Evolutionary conservation across 2,113 vertebrate genomes (phyloP), one percentile per base, ranked within the genome.

Genomic region (Indicator indicator): DNA sequence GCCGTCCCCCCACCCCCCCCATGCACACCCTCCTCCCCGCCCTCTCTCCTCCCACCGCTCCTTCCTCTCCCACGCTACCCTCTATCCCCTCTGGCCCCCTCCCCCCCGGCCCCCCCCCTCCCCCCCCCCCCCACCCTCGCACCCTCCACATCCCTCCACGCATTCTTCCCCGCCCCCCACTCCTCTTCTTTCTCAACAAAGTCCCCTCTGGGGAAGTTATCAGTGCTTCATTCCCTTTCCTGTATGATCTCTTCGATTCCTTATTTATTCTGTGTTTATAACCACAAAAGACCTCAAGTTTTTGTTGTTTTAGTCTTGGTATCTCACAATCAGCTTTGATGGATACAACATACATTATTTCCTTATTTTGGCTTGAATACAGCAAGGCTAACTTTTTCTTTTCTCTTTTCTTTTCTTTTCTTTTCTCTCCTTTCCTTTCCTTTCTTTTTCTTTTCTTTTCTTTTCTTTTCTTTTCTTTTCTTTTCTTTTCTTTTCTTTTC

Each of bases 271-370:
- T 12, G 16, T 54, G 4, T 33, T 28, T 74, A 38, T 21, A 80
- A 20, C 4, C 15, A 55, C 27, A 24, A 65, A 33, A 89, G 13
- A 1, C 28, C 26, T 65, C 1, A 0, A 26, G 11, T 8, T 32
- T 16, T 44, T 44, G 14, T 44, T 44, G 16, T 74, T 86, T 60
- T 56, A 6, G 13, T 48, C 36, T 70, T 14, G 12, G 18, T 58
- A 64, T 62, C 12, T 30, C 44, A 32, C 36, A 86, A 36, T 11
- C 4, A 48, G 13, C 18, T 78, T 21, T 50, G 40, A 40, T 5
- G 2, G 28, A 38, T 60, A 28, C 4, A 5, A 16, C 12, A 55
- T 83, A 42, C 8, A 17, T 38, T 83, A 38, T 55, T 68, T 67
- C 16, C 7, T 63, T 42, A 50, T 79, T 87, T 80, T 73, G 5